Base-by-base conservation (phyloP, 2,888 invertebrate genomes). In the Drosophila melanosoma region DNA sequence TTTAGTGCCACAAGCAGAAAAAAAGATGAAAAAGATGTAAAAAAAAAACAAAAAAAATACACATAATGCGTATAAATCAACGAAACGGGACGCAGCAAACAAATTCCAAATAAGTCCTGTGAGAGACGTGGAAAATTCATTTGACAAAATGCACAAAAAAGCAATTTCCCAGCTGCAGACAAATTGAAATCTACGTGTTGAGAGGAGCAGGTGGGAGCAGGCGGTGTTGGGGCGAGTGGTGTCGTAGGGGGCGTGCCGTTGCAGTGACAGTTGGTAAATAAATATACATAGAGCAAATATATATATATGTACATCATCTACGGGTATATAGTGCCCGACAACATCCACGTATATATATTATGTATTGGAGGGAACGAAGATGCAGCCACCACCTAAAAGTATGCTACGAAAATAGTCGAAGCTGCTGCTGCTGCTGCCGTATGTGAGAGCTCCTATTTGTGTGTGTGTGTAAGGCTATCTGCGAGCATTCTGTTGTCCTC, bases 111-210 rank as follows among this genome's bases (percentile, higher is more conserved):
- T 89, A 85, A 87, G 79, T 87, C 82, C 87, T 83, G 85, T 72
- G 89, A 79, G 90, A 80, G 88, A 87, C 77, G 89, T 83, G 82
- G 79, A 86, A 87, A 87, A 85, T 88, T 91, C 88, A 85, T 88
- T 90, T 90, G 89, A 90, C 89, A 90, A 90, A 90, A 89, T 91
- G 91, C 90, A 85, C 85, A 83, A 84, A 88, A 88, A 91, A 90
- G 86, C 89, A 91, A 90, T 91, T 90, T 79, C 87, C 83, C 72
- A 87, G 77, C 69, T 86, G 90, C 91, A 86, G 90, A 90, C 91
- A 90, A 91, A 90, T 90, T 90, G 90, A 86, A 89, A 87, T 87
- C 67, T 76, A 76, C 75, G 77, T 63, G 59, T 33, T 26, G 36
- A 29, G 53, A 33, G 26, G 63, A 60, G 73, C 77, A 69, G 77